Base-by-base conservation (phyloP, 2,888 invertebrate genomes). In the Ormyrus pomaceus region DNA sequence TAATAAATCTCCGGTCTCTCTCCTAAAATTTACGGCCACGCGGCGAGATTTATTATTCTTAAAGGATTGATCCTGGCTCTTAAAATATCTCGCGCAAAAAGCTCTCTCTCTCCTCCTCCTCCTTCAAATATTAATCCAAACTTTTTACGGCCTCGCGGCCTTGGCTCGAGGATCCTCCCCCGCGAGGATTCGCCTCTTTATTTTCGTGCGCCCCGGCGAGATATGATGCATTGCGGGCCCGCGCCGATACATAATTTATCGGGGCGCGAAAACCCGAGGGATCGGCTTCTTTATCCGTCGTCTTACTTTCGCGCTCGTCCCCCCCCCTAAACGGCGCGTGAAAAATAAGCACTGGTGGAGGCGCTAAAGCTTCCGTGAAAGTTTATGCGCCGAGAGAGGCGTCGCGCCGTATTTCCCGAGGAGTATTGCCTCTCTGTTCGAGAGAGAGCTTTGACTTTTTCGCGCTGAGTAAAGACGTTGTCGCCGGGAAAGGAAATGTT, bases 181-280 rank as follows among this genome's bases (percentile, higher is more conserved):
- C 34, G 34, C 34, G 34, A 34, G 34, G 34, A 34, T 34, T 34
- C 34, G 34, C 34, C 34, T 34, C 34, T 34, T 34, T 34, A 34
- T 34, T 34, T 34, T 34, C 34, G 34, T 3, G 34, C 34, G 34
- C 34, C 34, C 34, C 34, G 34, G 34, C 19, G 34, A 34, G 1
- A 34, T 34, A 34, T 34, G 34, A 34, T 34, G 34, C 34, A 34
- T 34, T 34, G 34, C 34, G 34, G 34, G 34, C 34, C 34, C 2
- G 3, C 53, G 51, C 19, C 19, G 46, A 77, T 71, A 59, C 66
- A 66, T 65, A 66, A 72, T 77, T 77, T 77, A 77, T 77, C 71
- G 19, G 19, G 45, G 0, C 9, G 34, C 50, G 13, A 62, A 70
- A 64, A 70, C 34, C 34, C 50, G 48, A 19, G 48, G 61, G 61